These are phyloP conservation scores for Epinephelus fuscoguttatus DNA, from an alignment of 2,113 vertebrate genomes.

Conservation along the genomic window DNA sequence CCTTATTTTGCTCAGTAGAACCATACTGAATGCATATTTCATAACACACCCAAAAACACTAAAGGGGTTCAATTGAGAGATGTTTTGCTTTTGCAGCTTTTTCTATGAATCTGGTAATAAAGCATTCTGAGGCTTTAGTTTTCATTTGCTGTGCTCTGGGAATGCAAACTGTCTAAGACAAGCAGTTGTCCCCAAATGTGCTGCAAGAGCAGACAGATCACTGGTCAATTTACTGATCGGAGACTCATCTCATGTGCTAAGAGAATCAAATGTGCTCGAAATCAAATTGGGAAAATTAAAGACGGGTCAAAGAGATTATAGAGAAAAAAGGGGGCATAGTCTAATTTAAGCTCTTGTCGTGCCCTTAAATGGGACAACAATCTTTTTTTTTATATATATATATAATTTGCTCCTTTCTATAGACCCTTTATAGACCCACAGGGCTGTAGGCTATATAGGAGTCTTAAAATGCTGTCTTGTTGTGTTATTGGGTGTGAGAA, in stretches of 20 bases:
- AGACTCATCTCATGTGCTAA: conserved; percentile 14
- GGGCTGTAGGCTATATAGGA: too few relatives aligned
- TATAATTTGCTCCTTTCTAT: too few relatives aligned
- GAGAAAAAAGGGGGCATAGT: not conserved
- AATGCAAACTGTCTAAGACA: conserved; percentile 39
- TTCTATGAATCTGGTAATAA: conserved; percentile 17
- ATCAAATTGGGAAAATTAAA: not conserved
- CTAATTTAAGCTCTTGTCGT: not conserved
- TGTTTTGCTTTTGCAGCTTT: conserved; percentile 18
- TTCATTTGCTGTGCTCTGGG: conserved; percentile 14
- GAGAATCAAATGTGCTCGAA: conserved; percentile 27
- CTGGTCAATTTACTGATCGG: conserved; percentile 44
- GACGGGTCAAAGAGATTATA: not conserved
- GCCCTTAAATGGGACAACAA: not conserved
- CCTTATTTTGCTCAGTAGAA: conserved; percentile 47
- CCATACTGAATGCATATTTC: conserved; percentile 56
- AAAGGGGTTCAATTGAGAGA: conserved; percentile 19
- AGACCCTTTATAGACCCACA: too few relatives aligned
- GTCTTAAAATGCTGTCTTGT: too few relatives aligned
- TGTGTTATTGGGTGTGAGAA: too few relatives aligned
- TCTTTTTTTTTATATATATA: too few relatives aligned
- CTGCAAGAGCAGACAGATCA: conserved; percentile 30
- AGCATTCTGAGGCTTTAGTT: conserved; percentile 22
- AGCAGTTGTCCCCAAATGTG: conserved; percentile 29
- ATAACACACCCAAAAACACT: conserved; percentile 35